phyloP scores from a whole-genome alignment of 2,888 invertebrate species.

The Notodonta ziczac region DNA sequence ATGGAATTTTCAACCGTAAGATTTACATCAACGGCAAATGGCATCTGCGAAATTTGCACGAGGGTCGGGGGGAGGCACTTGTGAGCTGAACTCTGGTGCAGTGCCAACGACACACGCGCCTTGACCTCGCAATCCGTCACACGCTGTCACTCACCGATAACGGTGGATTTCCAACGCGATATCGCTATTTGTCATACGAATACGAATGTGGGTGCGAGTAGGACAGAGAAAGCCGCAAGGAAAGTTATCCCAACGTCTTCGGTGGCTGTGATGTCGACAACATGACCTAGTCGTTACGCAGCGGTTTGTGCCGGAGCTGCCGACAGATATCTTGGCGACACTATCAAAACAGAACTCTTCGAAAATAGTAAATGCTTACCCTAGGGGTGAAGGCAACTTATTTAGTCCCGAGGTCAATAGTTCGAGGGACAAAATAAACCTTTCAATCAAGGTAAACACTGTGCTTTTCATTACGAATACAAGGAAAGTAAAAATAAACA shows the following conservation, averaged over 20 bases:
- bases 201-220: conserved; percentile 23
- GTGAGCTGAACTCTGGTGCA: conserved; percentile 60
- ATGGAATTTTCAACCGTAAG: conserved; percentile 8
- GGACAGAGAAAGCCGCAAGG: conserved; percentile 34
- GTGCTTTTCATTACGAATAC: too few species aligned
- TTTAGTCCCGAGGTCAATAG: too few species aligned
- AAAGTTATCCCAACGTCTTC: conserved; percentile 34
- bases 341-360: not conserved
- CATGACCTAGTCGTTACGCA: conserved; percentile 32
- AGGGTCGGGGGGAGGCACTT: conserved; percentile 33
- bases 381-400: too few species aligned
- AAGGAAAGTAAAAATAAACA: too few species aligned
- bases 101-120: conserved; percentile 75
- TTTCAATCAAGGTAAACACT: too few species aligned
- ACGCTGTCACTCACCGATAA: conserved; percentile 51
- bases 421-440: too few species aligned
- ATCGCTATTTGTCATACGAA: conserved; percentile 26
- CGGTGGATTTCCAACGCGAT: conserved; percentile 43
- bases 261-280: conserved; percentile 20
- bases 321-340: conserved; percentile 5
- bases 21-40: conserved; percentile 12
- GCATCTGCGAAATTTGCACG: conserved; percentile 32
- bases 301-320: conserved; percentile 4
- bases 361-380: too few species aligned
- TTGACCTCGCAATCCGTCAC: conserved; percentile 68